Evolutionary conservation across 2,888 invertebrate genomes (phyloP), one percentile per base, ranked within the genome.

Genomic region (Brachyptera risi): DNA sequence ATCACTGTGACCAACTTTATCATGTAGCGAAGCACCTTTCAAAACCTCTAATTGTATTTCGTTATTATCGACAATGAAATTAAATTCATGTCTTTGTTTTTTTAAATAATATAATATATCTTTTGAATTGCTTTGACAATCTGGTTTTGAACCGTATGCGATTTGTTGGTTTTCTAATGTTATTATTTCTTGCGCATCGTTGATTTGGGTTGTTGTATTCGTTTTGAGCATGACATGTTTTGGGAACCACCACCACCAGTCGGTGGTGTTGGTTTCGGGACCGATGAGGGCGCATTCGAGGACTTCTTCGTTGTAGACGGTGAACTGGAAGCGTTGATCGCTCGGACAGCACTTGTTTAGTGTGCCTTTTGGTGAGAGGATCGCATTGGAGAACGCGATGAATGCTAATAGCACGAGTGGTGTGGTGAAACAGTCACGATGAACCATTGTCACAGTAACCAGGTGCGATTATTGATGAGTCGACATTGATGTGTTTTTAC

Each of bases 201-300:
- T 47, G 47, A 47, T 21, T n/a, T 44, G 15, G 2, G 24, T 2
- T 24, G 47, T 47, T 3, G 3, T 24, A 24, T 47, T 47, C n/a
- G 5, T 24, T 5, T 21, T 24, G 5, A 24, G n/a, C 47, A 24
- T 47, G 3, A 47, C 47, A n/a, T 47, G 47, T 24, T 47, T 47
- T 2, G 47, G 47, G n/a, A 47, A 47, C 47, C 47, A 47, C 47
- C 47, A 47, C 47, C 47, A 47, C 47, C 47, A 47, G 24, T 47
- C 47, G 4, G 47, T 47, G 5, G 47, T 47, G 24, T 47, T 47
- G 23, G 47, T 47, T 24, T 47, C 47, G 4, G 47, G 23, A 2
- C 47, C 47, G 47, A 47, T 47, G 23, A 5, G 47, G n/a, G n/a
- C 47, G 24, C 47, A 47, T 47, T 47, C 47, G 2, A 47, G 47